phyloP scores from a whole-genome alignment of 1,140 invertebrate genomes.

The Penaeus vannamei region DNA sequence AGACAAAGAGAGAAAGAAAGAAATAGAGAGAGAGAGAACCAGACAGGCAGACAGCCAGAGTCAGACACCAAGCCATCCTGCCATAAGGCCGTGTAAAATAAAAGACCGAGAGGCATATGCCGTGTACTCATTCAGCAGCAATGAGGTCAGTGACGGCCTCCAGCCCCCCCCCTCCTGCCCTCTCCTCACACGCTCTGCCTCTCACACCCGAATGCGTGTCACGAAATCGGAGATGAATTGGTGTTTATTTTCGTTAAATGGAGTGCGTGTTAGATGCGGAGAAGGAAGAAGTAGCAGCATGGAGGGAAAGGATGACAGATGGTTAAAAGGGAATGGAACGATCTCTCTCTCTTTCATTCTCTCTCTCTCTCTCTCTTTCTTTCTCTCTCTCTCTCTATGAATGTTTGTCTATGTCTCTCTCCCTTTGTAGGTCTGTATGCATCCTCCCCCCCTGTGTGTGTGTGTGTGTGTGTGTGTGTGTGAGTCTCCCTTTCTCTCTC shows the following conservation, averaged over 20 bases:
- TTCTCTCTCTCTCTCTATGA: background rate
- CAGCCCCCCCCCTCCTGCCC: background rate
- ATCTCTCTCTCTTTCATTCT: background rate
- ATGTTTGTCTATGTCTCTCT: background rate
- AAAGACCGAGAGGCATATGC: too few relatives aligned
- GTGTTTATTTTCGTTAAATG: too few relatives aligned
- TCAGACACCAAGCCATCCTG: background rate
- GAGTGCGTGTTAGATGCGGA: too few relatives aligned
- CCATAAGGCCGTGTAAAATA: background rate
- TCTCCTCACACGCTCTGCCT: background rate
- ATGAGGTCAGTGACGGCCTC: background rate
- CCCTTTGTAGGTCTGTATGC: background rate
- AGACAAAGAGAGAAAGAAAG: background rate
- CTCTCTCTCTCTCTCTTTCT: slow-evolving; percentile 26
- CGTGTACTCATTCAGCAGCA: background rate
- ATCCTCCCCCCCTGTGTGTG: background rate
- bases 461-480: slow-evolving; percentile 5
- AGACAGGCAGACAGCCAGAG: background rate
- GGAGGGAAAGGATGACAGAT: too few relatives aligned
- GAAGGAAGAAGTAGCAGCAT: too few relatives aligned
- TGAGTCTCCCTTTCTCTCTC: background rate
- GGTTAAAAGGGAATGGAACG: too few relatives aligned
- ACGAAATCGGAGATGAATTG: too few relatives aligned
- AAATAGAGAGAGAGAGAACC: background rate
- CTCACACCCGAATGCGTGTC: too few relatives aligned